Conservation (phyloP, 2,888 invertebrate species). For the Volucella zonaria region DNA sequence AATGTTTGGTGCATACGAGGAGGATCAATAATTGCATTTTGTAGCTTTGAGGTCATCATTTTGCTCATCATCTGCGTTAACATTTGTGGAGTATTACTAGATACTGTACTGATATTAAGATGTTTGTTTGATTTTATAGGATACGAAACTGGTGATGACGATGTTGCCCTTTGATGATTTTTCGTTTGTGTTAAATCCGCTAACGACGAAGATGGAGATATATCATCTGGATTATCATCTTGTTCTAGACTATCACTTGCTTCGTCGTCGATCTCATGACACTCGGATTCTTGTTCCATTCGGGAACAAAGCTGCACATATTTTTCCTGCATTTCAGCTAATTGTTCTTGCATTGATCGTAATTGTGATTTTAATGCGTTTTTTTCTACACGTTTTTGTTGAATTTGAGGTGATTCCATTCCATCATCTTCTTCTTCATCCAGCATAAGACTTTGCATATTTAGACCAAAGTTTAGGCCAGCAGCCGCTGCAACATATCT, state of each 20-base stretch:
- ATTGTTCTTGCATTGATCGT: slow-evolving; percentile 93
- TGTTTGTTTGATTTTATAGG: slow-evolving; percentile 26
- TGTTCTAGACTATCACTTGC: slow-evolving; percentile 87
- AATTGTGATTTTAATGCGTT: slow-evolving; percentile 93
- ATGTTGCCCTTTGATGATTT: slow-evolving; percentile 39
- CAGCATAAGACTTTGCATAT: slow-evolving; percentile 84
- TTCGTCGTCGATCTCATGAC: slow-evolving; percentile 89
- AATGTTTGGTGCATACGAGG: slow-evolving; percentile 85
- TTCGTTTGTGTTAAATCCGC: slow-evolving; percentile 70
- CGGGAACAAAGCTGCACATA: slow-evolving; percentile 93
- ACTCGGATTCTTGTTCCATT: slow-evolving; percentile 91
- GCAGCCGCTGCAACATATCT: slow-evolving; percentile 84
- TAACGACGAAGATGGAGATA: slow-evolving; percentile 79
- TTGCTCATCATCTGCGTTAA: slow-evolving; percentile 87
- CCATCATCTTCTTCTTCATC: slow-evolving; percentile 90
- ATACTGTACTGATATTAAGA: slow-evolving; percentile 23
- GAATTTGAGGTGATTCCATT: slow-evolving; percentile 89
- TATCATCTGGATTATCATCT: slow-evolving; percentile 80
- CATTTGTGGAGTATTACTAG: slow-evolving; percentile 83
- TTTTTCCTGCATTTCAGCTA: slow-evolving; percentile 95
- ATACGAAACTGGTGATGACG: slow-evolving; percentile 47
- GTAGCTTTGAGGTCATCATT: slow-evolving; percentile 85
- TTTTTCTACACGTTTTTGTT: slow-evolving; percentile 93
- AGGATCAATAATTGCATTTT: slow-evolving; percentile 83
- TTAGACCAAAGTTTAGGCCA: slow-evolving; percentile 85